phyloP scores from a whole-genome alignment of 2,113 vertebrate genomes.

The Leiothrix lutea region DNA sequence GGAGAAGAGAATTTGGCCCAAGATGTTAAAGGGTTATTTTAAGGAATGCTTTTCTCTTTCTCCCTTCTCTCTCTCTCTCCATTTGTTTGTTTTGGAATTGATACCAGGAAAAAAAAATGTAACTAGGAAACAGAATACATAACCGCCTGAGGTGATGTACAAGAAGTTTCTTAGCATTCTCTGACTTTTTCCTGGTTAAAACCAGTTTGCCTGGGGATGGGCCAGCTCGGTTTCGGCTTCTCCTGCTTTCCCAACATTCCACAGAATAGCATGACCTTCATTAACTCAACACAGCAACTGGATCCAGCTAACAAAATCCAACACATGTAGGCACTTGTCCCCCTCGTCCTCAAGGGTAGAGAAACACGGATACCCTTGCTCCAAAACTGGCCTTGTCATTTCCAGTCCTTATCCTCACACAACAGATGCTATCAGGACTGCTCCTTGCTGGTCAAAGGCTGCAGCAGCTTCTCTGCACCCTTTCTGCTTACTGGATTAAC shows the following conservation, averaged over 20 bases:
- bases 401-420: neutral
- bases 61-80: neutral
- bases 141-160: constrained; percentile 65
- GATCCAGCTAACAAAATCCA: constrained; percentile 74
- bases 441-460: neutral
- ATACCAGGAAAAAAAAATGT: constrained; percentile 69
- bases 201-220: constrained; percentile 80
- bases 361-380: constrained; percentile 51
- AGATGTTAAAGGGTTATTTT: constrained; percentile 68
- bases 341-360: constrained; percentile 54
- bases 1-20: neutral
- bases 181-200: constrained; percentile 77
- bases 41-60: constrained; percentile 1
- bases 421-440: constrained; percentile 21
- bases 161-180: constrained; percentile 67
- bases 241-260: constrained; percentile 76
- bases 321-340: constrained; percentile 72
- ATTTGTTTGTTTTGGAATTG: constrained; percentile 56
- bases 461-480: neutral
- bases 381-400: constrained; percentile 22
- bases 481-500: neutral
- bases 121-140: constrained; percentile 70
- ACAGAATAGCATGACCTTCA: constrained; percentile 67
- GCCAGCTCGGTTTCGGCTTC: constrained; percentile 65
- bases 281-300: constrained; percentile 69